Evolutionary conservation across 1,140 invertebrate genomes (phyloP).

Genomic region (Phortica variegata): DNA sequence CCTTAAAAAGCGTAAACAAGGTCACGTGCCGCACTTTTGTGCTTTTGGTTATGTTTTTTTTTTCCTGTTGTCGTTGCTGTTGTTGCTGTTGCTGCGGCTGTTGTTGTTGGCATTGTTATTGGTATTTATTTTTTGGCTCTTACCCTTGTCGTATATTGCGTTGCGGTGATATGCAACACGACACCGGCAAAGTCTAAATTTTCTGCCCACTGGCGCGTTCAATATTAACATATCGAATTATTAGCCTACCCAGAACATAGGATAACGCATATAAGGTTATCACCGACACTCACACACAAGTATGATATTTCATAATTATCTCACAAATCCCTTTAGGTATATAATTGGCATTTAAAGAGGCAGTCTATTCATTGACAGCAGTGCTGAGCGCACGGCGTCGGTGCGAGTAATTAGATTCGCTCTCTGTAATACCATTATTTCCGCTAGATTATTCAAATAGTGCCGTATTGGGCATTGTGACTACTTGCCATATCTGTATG

Average conservation of each 20-base stretch:
- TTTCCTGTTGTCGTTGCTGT: constrained; percentile 7
- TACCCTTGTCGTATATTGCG: no score
- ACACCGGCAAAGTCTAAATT: constrained; percentile 20
- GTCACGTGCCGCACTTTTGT: constrained; percentile 46
- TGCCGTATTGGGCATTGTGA: no score
- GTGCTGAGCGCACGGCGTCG: background rate
- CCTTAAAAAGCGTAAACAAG: constrained; percentile 52
- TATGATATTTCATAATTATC: constrained; percentile 46
- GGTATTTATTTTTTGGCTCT: no score
- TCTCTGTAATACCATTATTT: constrained; percentile 35
- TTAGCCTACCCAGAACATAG: constrained; percentile 53
- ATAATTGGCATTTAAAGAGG: constrained; percentile 48
- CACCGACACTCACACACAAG: constrained; percentile 15
- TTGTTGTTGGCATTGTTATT: no score
- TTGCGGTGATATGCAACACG: constrained; percentile 28
- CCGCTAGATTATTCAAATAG: constrained; percentile 33
- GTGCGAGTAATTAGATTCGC: constrained; percentile 26
- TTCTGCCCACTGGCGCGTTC: constrained; percentile 23
- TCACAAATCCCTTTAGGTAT: constrained; percentile 42
- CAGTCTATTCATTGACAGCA: constrained; percentile 17
- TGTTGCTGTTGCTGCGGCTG: background rate
- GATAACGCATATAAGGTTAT: constrained; percentile 44
- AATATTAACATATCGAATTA: constrained; percentile 55
- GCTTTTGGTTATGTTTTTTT: constrained; percentile 10
- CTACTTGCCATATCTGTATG: no score